Conservation (phyloP, 2,113 vertebrate genomes). For the Cariama cristata region DNA sequence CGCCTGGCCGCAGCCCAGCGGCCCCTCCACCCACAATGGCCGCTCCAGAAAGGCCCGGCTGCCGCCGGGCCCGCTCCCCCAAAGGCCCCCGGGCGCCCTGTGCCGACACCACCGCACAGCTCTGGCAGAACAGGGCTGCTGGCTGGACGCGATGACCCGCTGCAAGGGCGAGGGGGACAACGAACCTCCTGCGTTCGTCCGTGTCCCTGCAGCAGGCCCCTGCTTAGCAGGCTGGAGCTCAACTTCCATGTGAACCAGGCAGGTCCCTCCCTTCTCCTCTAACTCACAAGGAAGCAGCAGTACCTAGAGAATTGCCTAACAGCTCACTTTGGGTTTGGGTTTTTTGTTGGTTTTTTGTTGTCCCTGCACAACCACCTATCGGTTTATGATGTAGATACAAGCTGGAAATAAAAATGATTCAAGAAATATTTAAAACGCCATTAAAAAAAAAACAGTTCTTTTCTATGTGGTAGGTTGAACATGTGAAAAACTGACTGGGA, state of each 20-base stretch:
- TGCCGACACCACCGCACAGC: neutral
- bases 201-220: neutral
- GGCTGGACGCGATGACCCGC: neutral
- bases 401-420: neutral
- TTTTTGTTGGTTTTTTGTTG: neutral
- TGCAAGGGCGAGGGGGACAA: neutral
- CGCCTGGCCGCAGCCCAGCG: neutral
- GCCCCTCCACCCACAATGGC: neutral
- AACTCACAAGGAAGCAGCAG: rapidly evolving
- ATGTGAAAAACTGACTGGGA: neutral
- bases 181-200: rapidly evolving
- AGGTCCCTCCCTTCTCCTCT: neutral
- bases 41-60: neutral
- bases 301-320: neutral
- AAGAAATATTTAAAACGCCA: neutral
- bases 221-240: neutral
- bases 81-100: neutral
- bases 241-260: neutral
- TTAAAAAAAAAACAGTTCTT: neutral
- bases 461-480: neutral
- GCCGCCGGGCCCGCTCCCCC: neutral
- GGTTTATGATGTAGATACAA: neutral
- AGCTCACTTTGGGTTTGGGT: neutral
- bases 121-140: neutral
- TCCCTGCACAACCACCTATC: neutral